Evolutionary conservation across 2,113 vertebrate genomes (phyloP), one percentile per base, ranked within the genome.

Genomic region (Eulemur rufifrons): DNA sequence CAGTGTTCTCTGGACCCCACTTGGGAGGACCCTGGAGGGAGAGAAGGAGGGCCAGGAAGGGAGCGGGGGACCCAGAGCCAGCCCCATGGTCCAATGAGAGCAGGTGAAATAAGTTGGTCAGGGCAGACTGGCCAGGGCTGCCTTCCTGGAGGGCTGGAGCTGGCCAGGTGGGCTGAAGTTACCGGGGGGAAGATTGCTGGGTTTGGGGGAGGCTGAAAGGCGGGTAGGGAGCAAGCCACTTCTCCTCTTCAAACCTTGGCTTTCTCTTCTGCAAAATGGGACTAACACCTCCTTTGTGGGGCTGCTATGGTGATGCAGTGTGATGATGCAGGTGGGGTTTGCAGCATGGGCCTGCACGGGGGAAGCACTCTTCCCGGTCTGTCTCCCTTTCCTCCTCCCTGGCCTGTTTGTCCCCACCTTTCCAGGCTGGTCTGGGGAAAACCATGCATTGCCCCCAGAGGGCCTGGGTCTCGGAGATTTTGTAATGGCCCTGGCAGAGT

Each of bases 291-390:
- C 17, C 32, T 68, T 42, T 32, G 2, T 10, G 17, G 27, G 23
- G 39, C 37, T 12, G 39, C 39, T 23, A 1, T 21, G 54, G 37
- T 20, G 56, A 68, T 2, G 25, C 17, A n/a, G 32, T 32, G 64
- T 12, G 34, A 1, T 47, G 50, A 2, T 17, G 2, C 6, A 13
- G 32, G 8, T 2, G 2, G 15, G 15, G 27, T 13, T 6, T 20
- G 3, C 12, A n/a, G 42, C 8, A 5, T 6, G 32, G 27, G 12
- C 66, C 37, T 23, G 63, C 0, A 0, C 27, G 50, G 27, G n/a
- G 13, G 34, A 25, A 18, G 66, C 15, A 5, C 56, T 21, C 4
- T 1, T 17, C 12, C 50, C 11, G 5, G 8, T 95, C 39, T n/a
- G 9, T 29, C 73, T 84, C 66, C n/a, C 21, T 45, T 54, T 59